Evolutionary conservation across 1,140 invertebrate genomes (phyloP), one percentile per base, ranked within the genome.

Genomic region (Oryzaephilus surinamensis): DNA sequence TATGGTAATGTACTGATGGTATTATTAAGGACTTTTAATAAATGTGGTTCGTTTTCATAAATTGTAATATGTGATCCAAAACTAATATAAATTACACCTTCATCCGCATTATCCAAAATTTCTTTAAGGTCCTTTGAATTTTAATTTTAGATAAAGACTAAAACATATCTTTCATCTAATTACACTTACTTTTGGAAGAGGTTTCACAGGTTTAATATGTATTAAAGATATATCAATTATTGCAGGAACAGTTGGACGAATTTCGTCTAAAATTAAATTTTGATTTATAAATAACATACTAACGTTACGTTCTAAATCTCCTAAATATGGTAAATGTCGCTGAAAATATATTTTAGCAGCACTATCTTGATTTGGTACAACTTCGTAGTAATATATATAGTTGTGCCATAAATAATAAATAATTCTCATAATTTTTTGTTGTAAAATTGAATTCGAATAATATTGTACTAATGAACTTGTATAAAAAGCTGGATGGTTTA

Each of bases 281-380:
- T 51, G 52, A 48, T 70, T 71, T 0, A 66, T 32, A 39, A 77
- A 65, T 8, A 73, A 24, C 46, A 77, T 48, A 36, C 66, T 65
- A 1, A 67, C 54, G 52, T 69, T 68, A 29, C 55, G 57, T 21
- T 60, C 53, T 10, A 75, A 44, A 23, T 73, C 64, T 1, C 57
- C 51, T 5, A 73, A 48, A 24, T 58, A 45, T 0, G 70, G 66
- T 11, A 57, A 39, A 36, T 60, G 44, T 1, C 48, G 13, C 3
- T 63, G 67, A 46, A 69, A 66, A 46, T 60, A 40, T 40, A 61
- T 55, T 39, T 48, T 61, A 0, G 60, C 38, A 2, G 62, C 37
- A 40, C 45, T 26, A 27, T 68, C 50, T 16, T 61, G 53, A 6
- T 17, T 23, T 1, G 46, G 43, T 13, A 54, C 14, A 20, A 47